These are phyloP conservation scores for Ptychodera flava DNA, from an alignment of 35 echinoderm and acorn worm genomes.

Conservation along the genomic window DNA sequence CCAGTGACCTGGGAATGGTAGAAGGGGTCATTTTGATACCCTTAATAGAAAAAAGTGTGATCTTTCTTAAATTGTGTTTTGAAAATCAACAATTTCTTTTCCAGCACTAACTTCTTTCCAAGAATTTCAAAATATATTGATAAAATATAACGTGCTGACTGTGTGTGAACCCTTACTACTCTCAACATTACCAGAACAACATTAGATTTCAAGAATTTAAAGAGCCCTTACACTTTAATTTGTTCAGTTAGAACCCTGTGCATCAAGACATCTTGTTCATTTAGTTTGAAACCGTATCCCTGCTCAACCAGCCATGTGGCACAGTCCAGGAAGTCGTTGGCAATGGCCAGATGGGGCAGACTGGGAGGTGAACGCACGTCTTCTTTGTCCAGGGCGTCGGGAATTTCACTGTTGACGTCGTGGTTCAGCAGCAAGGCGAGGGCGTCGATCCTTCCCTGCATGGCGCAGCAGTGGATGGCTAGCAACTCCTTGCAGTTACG, in stretches of 20 bases:
- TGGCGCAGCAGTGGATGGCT: slow-evolving; percentile 98
- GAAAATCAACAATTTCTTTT: too few relatives aligned
- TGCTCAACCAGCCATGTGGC: slow-evolving; percentile 72
- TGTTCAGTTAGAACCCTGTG: slow-evolving; percentile 81
- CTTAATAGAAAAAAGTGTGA: too few relatives aligned
- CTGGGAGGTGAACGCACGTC: slow-evolving; percentile 62
- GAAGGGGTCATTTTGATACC: too few relatives aligned
- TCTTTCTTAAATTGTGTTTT: too few relatives aligned
- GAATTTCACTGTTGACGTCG: slow-evolving; percentile 41
- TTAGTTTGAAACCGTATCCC: slow-evolving; percentile 72
- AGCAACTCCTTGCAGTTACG: slow-evolving; percentile 84
- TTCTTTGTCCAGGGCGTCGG: slow-evolving; percentile 35
- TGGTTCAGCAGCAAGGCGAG: slow-evolving; percentile 67
- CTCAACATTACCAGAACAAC: too few relatives aligned
- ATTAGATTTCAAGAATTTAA: too few relatives aligned
- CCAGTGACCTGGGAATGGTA: too few relatives aligned
- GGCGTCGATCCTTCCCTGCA: slow-evolving; percentile 88
- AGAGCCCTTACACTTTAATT: slow-evolving; percentile 61
- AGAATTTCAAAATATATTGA: too few relatives aligned
- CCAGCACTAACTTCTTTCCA: too few relatives aligned
- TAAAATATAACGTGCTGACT: too few relatives aligned
- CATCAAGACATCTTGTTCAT: slow-evolving; percentile 84
- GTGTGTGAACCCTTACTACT: too few relatives aligned
- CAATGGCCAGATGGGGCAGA: slow-evolving; percentile 73
- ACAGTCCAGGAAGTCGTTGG: slow-evolving; percentile 90